phyloP scores from a whole-genome alignment of 1,140 invertebrate species.

The Hydropsyche tenuis region DNA sequence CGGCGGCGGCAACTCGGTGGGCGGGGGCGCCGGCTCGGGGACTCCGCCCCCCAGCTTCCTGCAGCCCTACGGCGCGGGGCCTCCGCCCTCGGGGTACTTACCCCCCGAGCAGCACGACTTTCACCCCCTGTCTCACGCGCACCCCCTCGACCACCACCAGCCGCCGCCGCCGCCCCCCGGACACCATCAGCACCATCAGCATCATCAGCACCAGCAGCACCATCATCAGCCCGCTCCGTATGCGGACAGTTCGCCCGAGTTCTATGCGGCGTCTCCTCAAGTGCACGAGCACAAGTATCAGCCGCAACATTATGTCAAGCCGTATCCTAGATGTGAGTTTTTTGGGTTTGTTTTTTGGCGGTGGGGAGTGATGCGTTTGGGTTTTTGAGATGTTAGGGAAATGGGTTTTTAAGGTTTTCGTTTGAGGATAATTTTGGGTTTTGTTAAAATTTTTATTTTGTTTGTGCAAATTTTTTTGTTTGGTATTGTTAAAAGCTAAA shows the following conservation, averaged over 20 bases:
- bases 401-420: no score
- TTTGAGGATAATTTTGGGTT: no score
- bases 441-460: no score
- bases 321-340: slow-evolving; percentile 69
- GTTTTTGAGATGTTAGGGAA: no score
- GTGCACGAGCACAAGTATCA: slow-evolving; percentile 73
- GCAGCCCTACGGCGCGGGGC: slow-evolving; percentile 53
- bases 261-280: slow-evolving; percentile 72
- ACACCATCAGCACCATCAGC: slow-evolving; percentile 54
- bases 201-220: slow-evolving; percentile 60
- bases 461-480: no score
- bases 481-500: no score
- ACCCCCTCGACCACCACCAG: slow-evolving; percentile 52
- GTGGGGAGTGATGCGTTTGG: no score
- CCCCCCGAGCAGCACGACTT: slow-evolving; percentile 59
- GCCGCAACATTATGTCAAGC: slow-evolving; percentile 70
- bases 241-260: slow-evolving; percentile 75
- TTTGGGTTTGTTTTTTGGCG: no score
- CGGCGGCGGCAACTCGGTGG: slow-evolving; percentile 38
- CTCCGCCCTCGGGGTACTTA: slow-evolving; percentile 53
- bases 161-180: slow-evolving; percentile 54
- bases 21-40: slow-evolving; percentile 38
- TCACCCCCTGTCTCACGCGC: slow-evolving; percentile 48
- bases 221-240: slow-evolving; percentile 61
- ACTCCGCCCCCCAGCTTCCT: slow-evolving; percentile 56